phyloP scores from a whole-genome alignment of 1,140 invertebrate genomes.

The Drosophila sulfurigaster region DNA sequence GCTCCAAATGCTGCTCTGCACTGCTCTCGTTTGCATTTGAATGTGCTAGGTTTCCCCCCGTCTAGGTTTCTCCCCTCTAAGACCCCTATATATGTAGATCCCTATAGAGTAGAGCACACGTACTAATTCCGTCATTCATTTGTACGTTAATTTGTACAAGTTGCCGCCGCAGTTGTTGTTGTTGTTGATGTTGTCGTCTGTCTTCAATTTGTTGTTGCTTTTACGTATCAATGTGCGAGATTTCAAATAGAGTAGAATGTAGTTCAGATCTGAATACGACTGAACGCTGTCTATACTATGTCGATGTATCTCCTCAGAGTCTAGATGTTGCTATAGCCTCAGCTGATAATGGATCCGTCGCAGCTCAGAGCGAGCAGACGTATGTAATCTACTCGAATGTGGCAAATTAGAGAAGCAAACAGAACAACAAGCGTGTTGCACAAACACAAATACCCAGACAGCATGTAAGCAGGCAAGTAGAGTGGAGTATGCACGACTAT shows the following conservation, averaged over 20 bases:
- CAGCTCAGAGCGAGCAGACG: slow-evolving; percentile 30
- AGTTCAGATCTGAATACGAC: slow-evolving; percentile 63
- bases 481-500: too few species aligned
- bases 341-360: slow-evolving; percentile 65
- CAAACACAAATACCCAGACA: slow-evolving; percentile 17
- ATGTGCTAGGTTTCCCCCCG: slow-evolving; percentile 8
- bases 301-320: slow-evolving; percentile 1
- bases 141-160: slow-evolving; percentile 80
- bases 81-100: slow-evolving; percentile 26
- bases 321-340: neutral
- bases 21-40: slow-evolving; percentile 6
- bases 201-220: slow-evolving; percentile 51
- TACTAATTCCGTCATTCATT: slow-evolving; percentile 82
- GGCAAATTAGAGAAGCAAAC: slow-evolving; percentile 63
- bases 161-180: slow-evolving; percentile 50
- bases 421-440: slow-evolving; percentile 28
- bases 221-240: slow-evolving; percentile 78
- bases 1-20: slow-evolving; percentile 4
- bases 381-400: slow-evolving; percentile 39
- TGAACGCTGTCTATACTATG: neutral
- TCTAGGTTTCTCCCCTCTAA: slow-evolving; percentile 3
- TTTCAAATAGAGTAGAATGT: slow-evolving; percentile 79
- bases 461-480: too few species aligned
- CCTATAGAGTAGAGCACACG: slow-evolving; percentile 52
- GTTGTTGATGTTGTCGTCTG: slow-evolving; percentile 52